Conservation (phyloP, 1,140 invertebrate genomes). For the Monochamus saltuarius region DNA sequence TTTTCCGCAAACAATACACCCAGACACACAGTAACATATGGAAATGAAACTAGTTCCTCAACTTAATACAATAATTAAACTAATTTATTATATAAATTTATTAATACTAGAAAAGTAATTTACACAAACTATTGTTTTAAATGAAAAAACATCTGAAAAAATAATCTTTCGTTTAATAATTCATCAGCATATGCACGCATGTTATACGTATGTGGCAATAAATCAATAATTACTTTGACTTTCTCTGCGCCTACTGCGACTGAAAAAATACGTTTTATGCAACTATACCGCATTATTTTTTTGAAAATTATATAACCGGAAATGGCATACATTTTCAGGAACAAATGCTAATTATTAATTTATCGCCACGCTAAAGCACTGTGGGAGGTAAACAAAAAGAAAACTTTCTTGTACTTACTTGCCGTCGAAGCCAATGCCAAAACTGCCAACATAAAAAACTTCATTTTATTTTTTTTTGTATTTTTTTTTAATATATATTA, state of each 20-base stretch:
- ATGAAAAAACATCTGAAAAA: too few species aligned
- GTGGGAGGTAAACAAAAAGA: neutral
- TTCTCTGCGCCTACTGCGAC: neutral
- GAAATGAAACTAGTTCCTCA: too few species aligned
- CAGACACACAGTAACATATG: too few species aligned
- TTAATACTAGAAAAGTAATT: too few species aligned
- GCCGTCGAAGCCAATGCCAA: neutral
- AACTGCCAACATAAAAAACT: slow-evolving; percentile 2
- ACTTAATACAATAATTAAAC: too few species aligned
- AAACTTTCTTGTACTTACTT: slow-evolving; percentile 1
- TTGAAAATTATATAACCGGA: slow-evolving; percentile 2
- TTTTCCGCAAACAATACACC: too few species aligned
- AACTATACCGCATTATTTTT: neutral
- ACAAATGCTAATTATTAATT: neutral
- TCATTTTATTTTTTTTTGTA: slow-evolving; percentile 8
- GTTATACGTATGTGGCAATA: neutral
- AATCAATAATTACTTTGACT: neutral
- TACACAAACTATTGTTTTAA: too few species aligned
- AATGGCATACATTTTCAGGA: neutral
- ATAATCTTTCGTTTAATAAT: too few species aligned
- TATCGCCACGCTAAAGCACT: neutral
- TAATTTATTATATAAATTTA: too few species aligned
- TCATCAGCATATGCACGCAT: too few species aligned
- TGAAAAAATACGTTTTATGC: neutral
- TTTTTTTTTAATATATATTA: neutral